Base-by-base conservation (phyloP, 1,140 invertebrate species). In the Hyposmocoma kahamanoa region DNA sequence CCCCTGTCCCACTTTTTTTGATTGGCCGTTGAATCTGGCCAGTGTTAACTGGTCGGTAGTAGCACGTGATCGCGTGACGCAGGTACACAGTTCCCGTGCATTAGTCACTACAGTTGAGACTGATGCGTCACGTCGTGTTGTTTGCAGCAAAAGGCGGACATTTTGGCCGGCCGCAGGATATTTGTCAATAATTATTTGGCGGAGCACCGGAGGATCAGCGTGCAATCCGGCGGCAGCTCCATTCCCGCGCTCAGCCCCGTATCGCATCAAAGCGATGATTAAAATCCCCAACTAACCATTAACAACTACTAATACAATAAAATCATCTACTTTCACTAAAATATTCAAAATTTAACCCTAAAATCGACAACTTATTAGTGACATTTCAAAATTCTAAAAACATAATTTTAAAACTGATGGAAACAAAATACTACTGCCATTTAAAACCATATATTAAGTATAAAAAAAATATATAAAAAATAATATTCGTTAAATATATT, bases 161-260 rank as follows among this genome's bases (percentile, higher is more conserved):
- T 87, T 71, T 81, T 87, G 86, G 83, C 81, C 70, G 86, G 84
- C 67, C 86, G 86, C 66, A 78, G 86, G 77, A 84, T 87, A 79
- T 86, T 86, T 83, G 84, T 87, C 78, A 87, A 87, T 86, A 87
- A 87, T 87, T 87, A 86, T 87, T 87, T 87, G 86, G 86, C 86
- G 65, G 86, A 87, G 70, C 86, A 87, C 70, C 78, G 86, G 67
- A 84, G 86, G 70, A 87, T 87, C 86, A 87, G 86, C 81, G 84
- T 87, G 62, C 86, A 87, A 73, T 86, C 84, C 50, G 83, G 78
- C 54, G 79, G 80, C 53, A 81, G 83, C 70, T 85, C 82, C 53
- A 67, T 86, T 58, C 80, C 83, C 47, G 82, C 82, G 13, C 82
- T 85, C 78, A 85, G 82, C 67, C 82, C 82, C 44, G 72, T 77